Conservation (phyloP, 1,140 invertebrate species). For the Euwallacea similis region DNA sequence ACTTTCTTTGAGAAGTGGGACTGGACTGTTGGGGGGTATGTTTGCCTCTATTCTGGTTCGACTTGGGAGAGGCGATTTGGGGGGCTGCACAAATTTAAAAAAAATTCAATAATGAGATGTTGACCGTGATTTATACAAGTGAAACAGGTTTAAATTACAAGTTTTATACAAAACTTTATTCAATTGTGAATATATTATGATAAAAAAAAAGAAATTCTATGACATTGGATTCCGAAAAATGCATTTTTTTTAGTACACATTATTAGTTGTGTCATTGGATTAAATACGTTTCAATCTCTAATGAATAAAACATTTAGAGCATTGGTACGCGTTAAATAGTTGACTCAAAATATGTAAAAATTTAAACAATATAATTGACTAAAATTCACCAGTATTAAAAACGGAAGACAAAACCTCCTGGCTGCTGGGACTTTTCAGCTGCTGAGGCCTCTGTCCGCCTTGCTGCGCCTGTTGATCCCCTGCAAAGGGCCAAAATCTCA, state of each 20-base stretch:
- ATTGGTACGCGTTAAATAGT: too few relatives aligned
- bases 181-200: too few relatives aligned
- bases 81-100: constrained; percentile 41
- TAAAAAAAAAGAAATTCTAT: too few relatives aligned
- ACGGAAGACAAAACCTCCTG: constrained; percentile 52
- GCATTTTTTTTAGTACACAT: too few relatives aligned
- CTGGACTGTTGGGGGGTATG: constrained; percentile 51
- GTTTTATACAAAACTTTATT: too few relatives aligned
- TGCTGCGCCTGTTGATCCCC: constrained; percentile 29
- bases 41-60: constrained; percentile 48
- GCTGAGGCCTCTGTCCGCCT: constrained; percentile 45
- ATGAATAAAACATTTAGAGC: too few relatives aligned
- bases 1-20: constrained; percentile 51
- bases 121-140: too few relatives aligned
- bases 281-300: too few relatives aligned
- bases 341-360: not conserved
- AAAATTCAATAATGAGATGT: not conserved
- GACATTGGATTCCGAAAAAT: too few relatives aligned
- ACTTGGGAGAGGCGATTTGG: constrained; percentile 53
- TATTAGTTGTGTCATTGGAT: too few relatives aligned
- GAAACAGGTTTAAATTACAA: too few relatives aligned
- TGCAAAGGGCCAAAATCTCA: constrained; percentile 27
- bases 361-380: constrained; percentile 13
- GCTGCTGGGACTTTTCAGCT: constrained; percentile 51
- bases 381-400: constrained; percentile 49